Evolutionary conservation across 2,888 invertebrate species (phyloP), one percentile per base, ranked within the genome.

Genomic region (Stenoptilia bipunctidactyla): DNA sequence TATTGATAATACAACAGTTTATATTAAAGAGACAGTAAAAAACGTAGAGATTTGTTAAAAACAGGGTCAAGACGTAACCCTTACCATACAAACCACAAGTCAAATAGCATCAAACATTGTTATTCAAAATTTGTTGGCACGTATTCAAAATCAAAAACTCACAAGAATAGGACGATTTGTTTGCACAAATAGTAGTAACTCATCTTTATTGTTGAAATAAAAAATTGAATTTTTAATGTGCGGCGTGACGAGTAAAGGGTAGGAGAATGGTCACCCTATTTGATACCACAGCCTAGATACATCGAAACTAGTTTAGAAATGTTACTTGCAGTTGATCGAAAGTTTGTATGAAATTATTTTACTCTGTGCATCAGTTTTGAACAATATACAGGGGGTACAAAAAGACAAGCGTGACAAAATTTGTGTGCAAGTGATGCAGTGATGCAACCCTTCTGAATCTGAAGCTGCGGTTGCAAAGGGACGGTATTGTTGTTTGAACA

Each of bases 171-270:
- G 66, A 57, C 71, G 75, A 75, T 79, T 79, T 82, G 79, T 79
- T 79, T 76, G 69, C 77, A 79, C 70, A 72, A 58, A 68, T 71
- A 72, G 69, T 73, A 75, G 75, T 73, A 74, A 75, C 61, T 58
- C 66, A 46, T 58, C 58, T 61, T 62, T 53, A 66, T 76, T 77
- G 76, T 79, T 72, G 61, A 58, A 65, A 73, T 70, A 61, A 72
- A 67, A 75, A 69, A 65, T 59, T 59, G 58, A 63, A 63, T 62
- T 63, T 65, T 70, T 69, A 62, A 62, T 59, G 58, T 56, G 55
- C 61, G 47, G 55, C 59, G 57, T 55, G 53, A 62, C 66, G 53
- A 49, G 51, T 46, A 58, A 61, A 62, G 66, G 68, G 70, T 56
- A 51, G 52, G 45, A 51, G n/a, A n/a, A n/a, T 49, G 12, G 10